Evolutionary conservation across 1,140 invertebrate species (phyloP), one percentile per base, ranked within the genome.

Genomic region (Fopius arisanus): DNA sequence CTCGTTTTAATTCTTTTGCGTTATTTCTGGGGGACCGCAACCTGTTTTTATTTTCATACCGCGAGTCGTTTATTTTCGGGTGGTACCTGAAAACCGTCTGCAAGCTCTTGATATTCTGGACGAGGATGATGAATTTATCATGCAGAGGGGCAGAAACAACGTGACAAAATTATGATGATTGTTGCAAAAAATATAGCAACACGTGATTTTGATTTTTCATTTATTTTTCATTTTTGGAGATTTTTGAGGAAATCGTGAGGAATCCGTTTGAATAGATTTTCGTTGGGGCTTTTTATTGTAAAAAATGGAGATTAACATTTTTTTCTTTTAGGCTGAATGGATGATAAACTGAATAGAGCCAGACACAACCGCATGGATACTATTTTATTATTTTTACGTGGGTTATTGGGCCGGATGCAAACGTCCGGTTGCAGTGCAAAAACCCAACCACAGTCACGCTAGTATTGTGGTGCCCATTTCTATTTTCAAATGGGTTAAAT

Each of bases 291-390:
- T n/a, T n/a, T n/a, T n/a, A n/a, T n/a, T n/a, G n/a, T n/a, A n/a
- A n/a, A n/a, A n/a, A n/a, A n/a, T n/a, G n/a, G n/a, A n/a, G n/a
- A n/a, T n/a, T n/a, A n/a, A n/a, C n/a, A n/a, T n/a, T n/a, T n/a
- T n/a, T n/a, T n/a, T n/a, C n/a, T n/a, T n/a, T n/a, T n/a, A n/a
- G n/a, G n/a, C n/a, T 28, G 28, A 62, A 62, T 54, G 16, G 5
- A 51, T 59, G 9, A 65, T 65, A 14, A 33, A 65, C 62, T 33
- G 33, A 59, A 65, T 65, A 65, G 29, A 65, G 62, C 33, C n/a
- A 3, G n/a, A 65, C 29, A 65, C 26, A 65, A 65, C 62, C 62
- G 62, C 62, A 65, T 65, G 33, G 62, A 65, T 59, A 65, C 62
- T 65, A 31, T n/a, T 65, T 65, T 33, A 33, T 65, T 65, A 65